Conservation (phyloP, 2,797 vertebrate species). For the Myiotriccus ornatus region DNA sequence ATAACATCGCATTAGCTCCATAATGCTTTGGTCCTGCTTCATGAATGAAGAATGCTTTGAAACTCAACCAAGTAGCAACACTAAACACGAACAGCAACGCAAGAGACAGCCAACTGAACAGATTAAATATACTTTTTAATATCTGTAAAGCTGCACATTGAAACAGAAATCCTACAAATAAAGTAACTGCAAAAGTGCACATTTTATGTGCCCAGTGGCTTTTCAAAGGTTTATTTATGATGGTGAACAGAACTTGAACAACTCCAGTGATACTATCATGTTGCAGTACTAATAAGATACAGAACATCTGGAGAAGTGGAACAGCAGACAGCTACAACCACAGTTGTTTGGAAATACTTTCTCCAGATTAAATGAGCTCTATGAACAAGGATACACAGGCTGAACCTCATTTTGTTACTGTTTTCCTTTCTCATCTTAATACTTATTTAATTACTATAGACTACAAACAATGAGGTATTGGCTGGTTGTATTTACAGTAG, state of each 20-base stretch:
- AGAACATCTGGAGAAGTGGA: not conserved
- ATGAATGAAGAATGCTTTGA: conserved; percentile 29
- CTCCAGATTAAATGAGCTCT: not conserved
- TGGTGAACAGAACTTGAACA: not conserved
- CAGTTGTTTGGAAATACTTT: not conserved
- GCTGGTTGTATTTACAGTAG: not conserved
- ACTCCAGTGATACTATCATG: not conserved
- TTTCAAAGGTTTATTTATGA: not conserved
- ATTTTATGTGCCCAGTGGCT: not conserved
- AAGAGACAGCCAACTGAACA: not conserved
- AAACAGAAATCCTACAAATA: conserved; percentile 23
- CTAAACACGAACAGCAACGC: not conserved
- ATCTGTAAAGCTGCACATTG: not conserved
- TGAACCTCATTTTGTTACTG: not conserved
- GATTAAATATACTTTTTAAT: conserved; percentile 18
- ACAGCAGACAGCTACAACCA: not conserved
- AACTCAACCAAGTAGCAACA: conserved; percentile 16
- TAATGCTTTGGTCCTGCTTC: not conserved
- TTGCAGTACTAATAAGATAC: not conserved
- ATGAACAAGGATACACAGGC: not conserved
- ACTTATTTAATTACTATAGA: not conserved
- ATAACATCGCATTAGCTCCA: not conserved
- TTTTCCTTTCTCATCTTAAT: not conserved
- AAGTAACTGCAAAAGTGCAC: not conserved
- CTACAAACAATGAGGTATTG: not conserved